Base-by-base conservation (phyloP, 2,113 vertebrate species). In the Barnardius zonarius region DNA sequence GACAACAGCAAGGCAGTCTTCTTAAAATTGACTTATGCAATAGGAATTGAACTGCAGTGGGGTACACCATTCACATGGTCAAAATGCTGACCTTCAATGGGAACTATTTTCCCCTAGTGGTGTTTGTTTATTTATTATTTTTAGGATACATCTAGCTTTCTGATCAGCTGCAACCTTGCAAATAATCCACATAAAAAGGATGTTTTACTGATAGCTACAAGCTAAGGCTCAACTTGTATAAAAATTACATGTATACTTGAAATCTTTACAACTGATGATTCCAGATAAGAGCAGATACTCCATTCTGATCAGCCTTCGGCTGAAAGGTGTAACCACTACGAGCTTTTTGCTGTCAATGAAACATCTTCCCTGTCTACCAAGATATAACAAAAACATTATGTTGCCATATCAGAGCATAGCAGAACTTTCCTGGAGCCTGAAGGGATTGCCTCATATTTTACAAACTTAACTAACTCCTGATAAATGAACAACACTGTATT, bases 231-330 rank as follows among this genome's bases (percentile, higher is more conserved):
- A 88, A 92, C 95, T 90, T 95, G 95, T 91, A 96, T 96, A 81
- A 93, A 96, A 96, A 97, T 96, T 88, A 94, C 96, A 96, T 81
- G 87, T 97, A 92, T 92, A 74, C 93, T 96, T 96, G 93, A 95
- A 97, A 92, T 91, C 94, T 92, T 96, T 96, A 96, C 96, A 96
- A 81, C 96, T 95, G 96, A 97, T 95, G 72, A 57, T 87, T 86
- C 67, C 74, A 97, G 96, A 96, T 96, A 96, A 96, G 84, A 83
- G 68, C 30, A 95, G 91, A 76, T 96, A 83, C 91, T 94, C 89
- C 1, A 0, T 96, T 85, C 91, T 72, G 86, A 95, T 96, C 94
- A 96, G 94, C 93, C 93, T 95, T 97, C 7, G 76, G 96, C 93
- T 96, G 95, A 95, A 95, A 95, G 95, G 95, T 95, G 96, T 95